Evolutionary conservation across 1,140 invertebrate genomes (phyloP).

Genomic region (Ceratosolen solmsi): DNA sequence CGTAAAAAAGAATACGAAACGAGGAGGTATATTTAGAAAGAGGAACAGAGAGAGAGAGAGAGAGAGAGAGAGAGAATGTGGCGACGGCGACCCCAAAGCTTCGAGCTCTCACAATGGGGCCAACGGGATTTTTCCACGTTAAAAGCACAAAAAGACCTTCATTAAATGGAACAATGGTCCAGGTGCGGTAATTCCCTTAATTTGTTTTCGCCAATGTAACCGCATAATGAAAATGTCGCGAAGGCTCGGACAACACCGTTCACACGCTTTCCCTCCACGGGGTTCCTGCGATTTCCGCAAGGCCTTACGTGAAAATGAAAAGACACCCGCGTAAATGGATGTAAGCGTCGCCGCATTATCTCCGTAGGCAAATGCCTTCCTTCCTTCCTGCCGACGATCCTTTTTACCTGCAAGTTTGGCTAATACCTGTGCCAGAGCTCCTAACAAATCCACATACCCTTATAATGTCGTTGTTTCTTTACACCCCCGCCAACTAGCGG

Average conservation of each 20-base stretch:
- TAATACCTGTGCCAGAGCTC: neutral
- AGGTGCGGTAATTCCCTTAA: conserved; percentile 37
- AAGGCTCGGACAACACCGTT: neutral
- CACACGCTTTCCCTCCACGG: too few relatives aligned
- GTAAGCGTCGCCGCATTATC: neutral
- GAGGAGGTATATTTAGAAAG: neutral
- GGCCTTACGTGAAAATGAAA: neutral
- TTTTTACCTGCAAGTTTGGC: neutral
- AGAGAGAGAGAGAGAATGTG: too few relatives aligned
- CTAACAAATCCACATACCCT: neutral
- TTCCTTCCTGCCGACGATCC: neutral
- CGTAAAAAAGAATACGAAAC: conserved; percentile 4
- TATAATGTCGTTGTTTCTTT: neutral
- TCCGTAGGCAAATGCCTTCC: neutral
- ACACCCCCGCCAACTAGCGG: neutral
- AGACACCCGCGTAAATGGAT: neutral
- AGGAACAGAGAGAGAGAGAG: neutral
- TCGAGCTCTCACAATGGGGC: too few relatives aligned
- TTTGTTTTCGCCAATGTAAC: conserved; percentile 7
- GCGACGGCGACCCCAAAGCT: too few relatives aligned
- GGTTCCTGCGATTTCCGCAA: too few relatives aligned
- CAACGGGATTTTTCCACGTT: neutral
- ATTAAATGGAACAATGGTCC: conserved; percentile 29
- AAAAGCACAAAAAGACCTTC: conserved; percentile 25
- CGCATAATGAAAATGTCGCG: conserved; percentile 11